Evolutionary conservation across 2,113 vertebrate species (phyloP), one percentile per base, ranked within the genome.

Genomic region (Zosterops hypoxanthus): DNA sequence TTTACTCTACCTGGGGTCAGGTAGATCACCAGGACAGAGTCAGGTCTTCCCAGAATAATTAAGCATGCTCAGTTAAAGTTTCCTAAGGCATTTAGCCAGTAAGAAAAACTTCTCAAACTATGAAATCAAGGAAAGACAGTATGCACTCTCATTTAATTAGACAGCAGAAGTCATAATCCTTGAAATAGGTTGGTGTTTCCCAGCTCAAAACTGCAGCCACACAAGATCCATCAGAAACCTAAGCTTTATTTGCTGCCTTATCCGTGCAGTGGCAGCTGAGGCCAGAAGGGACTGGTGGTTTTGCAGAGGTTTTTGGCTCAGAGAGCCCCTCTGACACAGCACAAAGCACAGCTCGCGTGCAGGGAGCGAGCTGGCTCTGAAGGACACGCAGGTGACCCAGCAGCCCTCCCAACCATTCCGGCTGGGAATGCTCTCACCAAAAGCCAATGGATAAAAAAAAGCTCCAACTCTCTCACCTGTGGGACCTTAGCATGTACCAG

Each of bases 291-390:
- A 69, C 12, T 1, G 19, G 26, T 17, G 12, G 20, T 25, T 68
- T 29, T 79, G 61, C 61, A 60, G 52, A 72, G n/a, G 12, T 7
- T 46, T 83, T 73, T 55, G 89, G 69, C 83, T 80, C 42, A 3
- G 36, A 41, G 46, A 92, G 33, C 66, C 63, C 68, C 81, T 76
- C 59, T 71, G 61, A 25, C 61, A 23, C 73, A 44, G 33, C 82
- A 68, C 73, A 36, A 49, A 76, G 71, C 69, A 28, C 5, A 0
- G 0, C 34, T 9, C 5, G 2, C 0, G 0, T 29, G 65, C 47
- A 41, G 60, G n/a, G 71, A 69, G 10, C 0, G 1, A 64, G 42
- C 71, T 71, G 70, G 44, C 50, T 57, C 68, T 12, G 46, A n/a
- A 77, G 69, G 61, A 25, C 42, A 17, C 0, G 0, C 85, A 66